Evolutionary conservation across 2,888 invertebrate species (phyloP).

Genomic region (Lithophane semibrunnea): DNA sequence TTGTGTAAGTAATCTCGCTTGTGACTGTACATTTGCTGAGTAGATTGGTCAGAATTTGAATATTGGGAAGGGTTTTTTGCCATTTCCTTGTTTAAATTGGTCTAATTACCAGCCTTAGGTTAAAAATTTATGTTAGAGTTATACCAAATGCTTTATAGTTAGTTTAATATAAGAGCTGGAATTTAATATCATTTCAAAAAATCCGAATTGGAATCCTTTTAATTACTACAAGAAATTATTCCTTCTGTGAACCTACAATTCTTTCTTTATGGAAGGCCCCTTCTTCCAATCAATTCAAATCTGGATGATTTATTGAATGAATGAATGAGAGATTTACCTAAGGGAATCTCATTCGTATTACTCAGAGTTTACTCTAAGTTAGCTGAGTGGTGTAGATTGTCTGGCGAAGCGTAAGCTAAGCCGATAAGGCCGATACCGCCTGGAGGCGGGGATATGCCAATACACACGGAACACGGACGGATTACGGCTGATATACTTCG

Average conservation of each 20-base stretch:
- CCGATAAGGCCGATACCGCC: neutral
- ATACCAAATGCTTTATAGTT: neutral
- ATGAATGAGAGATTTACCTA: neutral
- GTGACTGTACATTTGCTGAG: no score
- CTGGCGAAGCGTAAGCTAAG: constrained; percentile 4
- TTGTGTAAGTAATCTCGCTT: no score
- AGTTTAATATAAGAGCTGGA: neutral
- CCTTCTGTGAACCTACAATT: neutral
- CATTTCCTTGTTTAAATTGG: neutral
- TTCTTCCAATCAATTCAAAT: neutral
- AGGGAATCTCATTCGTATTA: neutral
- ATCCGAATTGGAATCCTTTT: neutral
- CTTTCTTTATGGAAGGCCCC: neutral
- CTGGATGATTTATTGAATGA: neutral
- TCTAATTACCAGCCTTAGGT: neutral
- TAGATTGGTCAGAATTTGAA: neutral
- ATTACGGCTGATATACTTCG: neutral
- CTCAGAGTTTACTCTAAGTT: neutral
- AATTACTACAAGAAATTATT: neutral
- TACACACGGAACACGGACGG: neutral
- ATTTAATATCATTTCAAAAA: neutral
- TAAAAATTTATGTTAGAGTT: neutral
- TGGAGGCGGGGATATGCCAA: neutral
- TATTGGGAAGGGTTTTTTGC: neutral
- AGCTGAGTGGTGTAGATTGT: constrained; percentile 34